A percentile compares a stretch with the other conserved stretches of the same genome.
phyloP scores from a whole-genome alignment of 2,113 vertebrate genomes.

The Globicephala melas region DNA sequence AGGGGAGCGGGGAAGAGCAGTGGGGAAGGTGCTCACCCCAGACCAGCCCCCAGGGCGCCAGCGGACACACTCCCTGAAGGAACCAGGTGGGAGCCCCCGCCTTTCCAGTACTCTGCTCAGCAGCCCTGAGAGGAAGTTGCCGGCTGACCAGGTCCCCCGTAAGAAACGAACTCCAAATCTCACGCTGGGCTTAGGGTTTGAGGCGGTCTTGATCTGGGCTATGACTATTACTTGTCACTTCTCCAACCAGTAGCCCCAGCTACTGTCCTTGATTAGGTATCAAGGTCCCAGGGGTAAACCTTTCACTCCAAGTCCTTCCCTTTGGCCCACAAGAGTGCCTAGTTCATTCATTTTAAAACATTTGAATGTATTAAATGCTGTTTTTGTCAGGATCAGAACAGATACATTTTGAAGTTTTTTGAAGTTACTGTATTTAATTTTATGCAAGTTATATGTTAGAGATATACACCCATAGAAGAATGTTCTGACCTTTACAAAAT shows the following conservation, averaged over 20 bases:
- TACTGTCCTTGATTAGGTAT: not conserved
- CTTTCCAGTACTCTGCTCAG: too few relatives aligned
- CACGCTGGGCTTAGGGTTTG: too few relatives aligned
- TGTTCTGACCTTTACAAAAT: not conserved
- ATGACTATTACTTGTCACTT: not conserved
- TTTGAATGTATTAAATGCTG: not conserved
- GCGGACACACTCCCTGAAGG: not conserved
- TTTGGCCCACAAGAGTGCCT: not conserved
- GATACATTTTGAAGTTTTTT: not conserved
- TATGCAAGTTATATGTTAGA: not conserved
- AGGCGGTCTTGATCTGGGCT: not conserved
- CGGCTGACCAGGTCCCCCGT: not conserved
- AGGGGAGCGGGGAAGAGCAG: rapidly evolving
- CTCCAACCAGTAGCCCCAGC: not conserved
- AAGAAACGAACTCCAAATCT: not conserved
- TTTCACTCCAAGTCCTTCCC: not conserved
- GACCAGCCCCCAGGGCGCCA: not conserved
- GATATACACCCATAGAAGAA: not conserved
- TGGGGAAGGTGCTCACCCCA: too few relatives aligned
- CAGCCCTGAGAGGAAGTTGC: not conserved
- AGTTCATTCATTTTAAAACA: not conserved
- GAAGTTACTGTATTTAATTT: not conserved
- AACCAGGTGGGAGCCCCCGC: not conserved
- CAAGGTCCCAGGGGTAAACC: not conserved
- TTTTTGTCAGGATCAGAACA: not conserved